Base-by-base conservation (phyloP, 2,888 invertebrate species). In the Eupithecia subumbrata region DNA sequence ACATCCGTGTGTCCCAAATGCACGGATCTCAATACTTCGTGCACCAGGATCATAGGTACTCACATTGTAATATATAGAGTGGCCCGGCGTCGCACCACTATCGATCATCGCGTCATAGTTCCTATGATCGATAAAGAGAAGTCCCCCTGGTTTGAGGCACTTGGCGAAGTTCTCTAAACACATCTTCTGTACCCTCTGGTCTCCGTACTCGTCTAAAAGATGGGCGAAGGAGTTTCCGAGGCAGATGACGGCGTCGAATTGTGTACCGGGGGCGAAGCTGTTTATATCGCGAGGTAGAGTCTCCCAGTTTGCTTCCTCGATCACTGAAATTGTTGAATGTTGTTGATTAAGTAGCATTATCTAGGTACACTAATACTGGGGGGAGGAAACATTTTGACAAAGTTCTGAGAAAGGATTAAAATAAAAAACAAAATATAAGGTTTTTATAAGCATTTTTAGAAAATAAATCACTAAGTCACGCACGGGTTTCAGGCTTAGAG, bases 141-240 rank as follows among this genome's bases (percentile, higher is more conserved):
- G 93, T 0, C 98, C 98, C 7, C 98, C 98, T 0, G 98, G 98
- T 88, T 97, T 98, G 5, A 98, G 95, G 88, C 98, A 97, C 83
- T 96, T 96, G 81, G 97, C 96, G 88, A 98, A 98, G 91, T 98
- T 98, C 72, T 89, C 91, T 30, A 98, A 91, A 14, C 98, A 98
- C 92, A 96, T 96, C 94, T 95, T 97, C 91, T 98, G 98, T 79
- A 97, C 96, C 25, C 97, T 92, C 89, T 97, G 97, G 90, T 98
- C 97, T 0, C 97, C 97, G 81, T 92, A 96, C 72, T 96, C 96
- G 86, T 98, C 98, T 82, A 98, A 96, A 85, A 98, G 96, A 92
- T 98, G 98, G 73, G 98, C 98, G 89, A 98, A 98, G 2, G 98
- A 98, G 91, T 98, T 98, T 69, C 98, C 98, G 72, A 98, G 94